phyloP scores from a whole-genome alignment of 2,113 vertebrate species.

The Poeciliopsis retropinna region DNA sequence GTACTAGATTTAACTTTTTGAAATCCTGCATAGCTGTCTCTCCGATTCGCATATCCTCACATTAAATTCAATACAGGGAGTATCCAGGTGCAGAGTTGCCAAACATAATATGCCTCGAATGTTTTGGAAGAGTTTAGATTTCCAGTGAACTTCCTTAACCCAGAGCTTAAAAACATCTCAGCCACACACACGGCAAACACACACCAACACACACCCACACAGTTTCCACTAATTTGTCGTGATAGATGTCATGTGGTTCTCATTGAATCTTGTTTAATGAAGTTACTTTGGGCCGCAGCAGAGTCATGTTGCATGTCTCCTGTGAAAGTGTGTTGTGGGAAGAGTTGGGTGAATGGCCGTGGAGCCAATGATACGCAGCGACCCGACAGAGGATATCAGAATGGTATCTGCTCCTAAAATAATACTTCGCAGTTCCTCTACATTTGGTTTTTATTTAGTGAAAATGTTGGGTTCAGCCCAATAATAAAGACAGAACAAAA shows the following conservation, averaged over 20 bases:
- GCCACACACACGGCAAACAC: conserved; percentile 10
- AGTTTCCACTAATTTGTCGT: conserved; percentile 16
- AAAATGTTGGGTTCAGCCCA: neutral
- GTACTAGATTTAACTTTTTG: too few relatives aligned
- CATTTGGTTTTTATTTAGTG: neutral
- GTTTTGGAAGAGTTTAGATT: conserved; percentile 67
- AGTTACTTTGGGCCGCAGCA: conserved; percentile 42
- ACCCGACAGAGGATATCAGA: conserved; percentile 41
- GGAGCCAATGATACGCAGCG: conserved; percentile 22
- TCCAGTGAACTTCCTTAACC: conserved; percentile 62
- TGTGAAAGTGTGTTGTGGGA: conserved; percentile 15
- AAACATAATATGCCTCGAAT: conserved; percentile 66
- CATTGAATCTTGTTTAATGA: conserved; percentile 57
- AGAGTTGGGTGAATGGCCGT: conserved; percentile 27
- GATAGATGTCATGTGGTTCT: conserved; percentile 66
- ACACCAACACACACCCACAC: conserved; percentile 30
- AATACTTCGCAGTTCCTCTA: conserved; percentile 24
- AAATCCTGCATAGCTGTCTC: neutral
- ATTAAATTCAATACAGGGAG: conserved; percentile 27
- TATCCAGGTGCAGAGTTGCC: conserved; percentile 50
- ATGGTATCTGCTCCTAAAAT: conserved; percentile 43
- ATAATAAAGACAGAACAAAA: neutral
- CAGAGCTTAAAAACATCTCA: conserved; percentile 12
- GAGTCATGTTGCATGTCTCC: conserved; percentile 22
- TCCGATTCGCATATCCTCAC: conserved; percentile 31